Percentiles rank a stretch among this genome's conserved stretches.
Evolutionary conservation across 2,113 vertebrate species (phyloP).

Genomic region (Thinocorus orbignyianus): DNA sequence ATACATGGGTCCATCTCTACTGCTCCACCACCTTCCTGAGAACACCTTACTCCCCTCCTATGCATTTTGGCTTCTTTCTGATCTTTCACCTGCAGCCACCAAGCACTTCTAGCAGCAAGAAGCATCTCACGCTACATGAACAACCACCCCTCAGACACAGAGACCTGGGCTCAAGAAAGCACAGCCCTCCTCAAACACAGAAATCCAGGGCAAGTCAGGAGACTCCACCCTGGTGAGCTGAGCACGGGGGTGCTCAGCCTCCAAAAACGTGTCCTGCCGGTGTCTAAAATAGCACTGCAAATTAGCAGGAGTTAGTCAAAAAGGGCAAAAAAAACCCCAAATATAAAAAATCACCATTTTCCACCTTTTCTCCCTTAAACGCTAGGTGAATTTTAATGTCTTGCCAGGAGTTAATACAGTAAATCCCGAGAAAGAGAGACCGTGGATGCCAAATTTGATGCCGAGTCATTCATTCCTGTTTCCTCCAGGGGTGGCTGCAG

Average conservation of each 20-base stretch:
- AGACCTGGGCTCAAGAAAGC: neutral
- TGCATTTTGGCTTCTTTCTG: accelerated
- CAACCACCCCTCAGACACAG: neutral
- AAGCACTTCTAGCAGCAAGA: neutral
- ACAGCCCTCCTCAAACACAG: neutral
- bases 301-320: neutral
- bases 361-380: neutral
- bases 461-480: accelerated
- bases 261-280: accelerated
- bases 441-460: accelerated
- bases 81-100: neutral
- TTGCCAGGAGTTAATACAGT: neutral
- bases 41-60: accelerated
- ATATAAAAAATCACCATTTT: neutral
- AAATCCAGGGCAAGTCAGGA: neutral
- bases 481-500: neutral
- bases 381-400: neutral
- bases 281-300: neutral
- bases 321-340: neutral
- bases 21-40: neutral
- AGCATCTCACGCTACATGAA: accelerated
- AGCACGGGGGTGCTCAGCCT: neutral
- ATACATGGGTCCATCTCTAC: accelerated
- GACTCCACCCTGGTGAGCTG: neutral
- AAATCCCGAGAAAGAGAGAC: neutral